These are phyloP conservation scores for Ctenosaura bakeri DNA, from an alignment of 2,797 vertebrate species.

Conservation along the genomic window DNA sequence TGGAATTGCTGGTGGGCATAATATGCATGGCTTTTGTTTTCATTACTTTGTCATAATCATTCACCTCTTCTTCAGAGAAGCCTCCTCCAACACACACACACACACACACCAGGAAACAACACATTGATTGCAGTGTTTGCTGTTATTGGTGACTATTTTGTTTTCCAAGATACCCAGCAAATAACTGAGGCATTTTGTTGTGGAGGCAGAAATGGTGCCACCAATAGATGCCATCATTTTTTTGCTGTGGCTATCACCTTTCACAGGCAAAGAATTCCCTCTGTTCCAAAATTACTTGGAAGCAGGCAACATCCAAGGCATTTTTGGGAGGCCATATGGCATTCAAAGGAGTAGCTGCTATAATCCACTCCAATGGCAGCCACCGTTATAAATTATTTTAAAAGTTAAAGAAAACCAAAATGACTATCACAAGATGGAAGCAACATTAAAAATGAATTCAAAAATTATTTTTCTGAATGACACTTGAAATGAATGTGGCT, in stretches of 20 bases:
- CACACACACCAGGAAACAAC: background rate
- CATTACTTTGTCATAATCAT: background rate
- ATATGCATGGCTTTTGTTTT: background rate
- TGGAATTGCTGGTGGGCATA: no score
- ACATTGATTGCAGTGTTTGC: background rate
- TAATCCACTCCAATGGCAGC: background rate
- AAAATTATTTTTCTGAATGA: background rate
- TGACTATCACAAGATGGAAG: background rate
- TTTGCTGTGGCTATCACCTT: background rate
- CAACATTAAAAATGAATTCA: background rate
- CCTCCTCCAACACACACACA: no score
- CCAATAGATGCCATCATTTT: background rate
- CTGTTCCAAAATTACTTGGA: background rate
- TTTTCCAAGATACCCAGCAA: background rate
- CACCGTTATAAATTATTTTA: background rate
- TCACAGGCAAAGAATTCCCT: background rate
- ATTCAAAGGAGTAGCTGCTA: no score
- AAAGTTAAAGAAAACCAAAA: background rate
- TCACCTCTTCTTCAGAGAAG: background rate
- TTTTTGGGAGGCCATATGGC: background rate
- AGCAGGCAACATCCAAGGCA: background rate
- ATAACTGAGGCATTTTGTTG: background rate
- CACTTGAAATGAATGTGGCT: background rate
- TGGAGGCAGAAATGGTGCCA: background rate
- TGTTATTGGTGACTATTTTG: background rate